Conservation (phyloP, 2,113 vertebrate genomes). For the Cricetomys ansorgei region DNA sequence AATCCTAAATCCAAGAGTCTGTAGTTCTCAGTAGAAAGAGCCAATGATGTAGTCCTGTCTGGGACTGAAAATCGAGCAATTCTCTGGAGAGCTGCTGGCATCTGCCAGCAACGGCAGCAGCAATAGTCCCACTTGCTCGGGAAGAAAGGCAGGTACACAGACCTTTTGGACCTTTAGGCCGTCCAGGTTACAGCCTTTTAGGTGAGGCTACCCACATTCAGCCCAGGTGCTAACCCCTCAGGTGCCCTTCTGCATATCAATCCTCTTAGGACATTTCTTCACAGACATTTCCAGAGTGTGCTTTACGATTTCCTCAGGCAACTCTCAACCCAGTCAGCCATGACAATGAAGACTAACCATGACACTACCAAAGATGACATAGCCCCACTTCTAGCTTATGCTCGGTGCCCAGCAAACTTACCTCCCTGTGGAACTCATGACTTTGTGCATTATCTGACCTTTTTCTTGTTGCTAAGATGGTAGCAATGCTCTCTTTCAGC, state of each 20-base stretch:
- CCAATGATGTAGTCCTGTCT: too few relatives aligned
- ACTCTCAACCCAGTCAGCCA: not conserved
- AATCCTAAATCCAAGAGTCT: not conserved
- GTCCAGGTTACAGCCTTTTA: not conserved
- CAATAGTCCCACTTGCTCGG: not conserved
- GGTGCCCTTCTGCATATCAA: not conserved
- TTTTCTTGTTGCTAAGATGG: not conserved
- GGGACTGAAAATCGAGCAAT: not conserved
- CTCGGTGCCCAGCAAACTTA: not conserved
- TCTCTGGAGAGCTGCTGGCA: not conserved
- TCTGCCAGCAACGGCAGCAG: not conserved
- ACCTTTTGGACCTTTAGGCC: not conserved
- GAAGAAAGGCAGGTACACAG: not conserved
- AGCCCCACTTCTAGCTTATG: not conserved
- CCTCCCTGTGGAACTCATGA: not conserved
- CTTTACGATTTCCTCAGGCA: not conserved
- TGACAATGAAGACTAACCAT: not conserved
- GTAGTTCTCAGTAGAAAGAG: not conserved
- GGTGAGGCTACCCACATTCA: not conserved
- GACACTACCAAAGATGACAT: not conserved
- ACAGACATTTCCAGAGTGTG: not conserved
- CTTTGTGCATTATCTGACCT: not conserved
- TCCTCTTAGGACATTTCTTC: too few relatives aligned
- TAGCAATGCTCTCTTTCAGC: not conserved
- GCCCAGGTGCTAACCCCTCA: not conserved